Base-by-base conservation (phyloP, 2,113 vertebrate species). In the Abramis brama region DNA sequence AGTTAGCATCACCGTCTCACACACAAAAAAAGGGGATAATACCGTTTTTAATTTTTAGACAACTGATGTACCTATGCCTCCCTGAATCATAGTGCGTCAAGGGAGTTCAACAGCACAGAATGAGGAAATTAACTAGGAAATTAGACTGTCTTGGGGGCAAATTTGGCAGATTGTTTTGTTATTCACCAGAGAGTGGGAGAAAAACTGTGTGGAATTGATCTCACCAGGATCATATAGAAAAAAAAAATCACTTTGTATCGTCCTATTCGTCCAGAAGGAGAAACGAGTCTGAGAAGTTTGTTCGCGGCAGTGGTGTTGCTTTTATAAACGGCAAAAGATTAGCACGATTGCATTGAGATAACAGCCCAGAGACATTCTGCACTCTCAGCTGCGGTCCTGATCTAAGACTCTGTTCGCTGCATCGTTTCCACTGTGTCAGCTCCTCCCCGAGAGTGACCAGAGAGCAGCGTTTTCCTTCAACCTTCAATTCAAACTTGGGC, bases 401-500 rank as follows among this genome's bases (percentile, higher is more conserved):
- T 92, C 93, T 93, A 91, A 92, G 92, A 92, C 90, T 84, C 93
- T 75, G 85, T 86, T 94, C 92, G 27, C 92, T 91, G 87, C 92
- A 93, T 93, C 94, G 94, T 94, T 94, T 94, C 93, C 92, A 94
- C 93, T 94, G 93, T 95, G 94, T 95, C 95, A 95, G 94, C 93
- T 94, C 93, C 94, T 94, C 94, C 94, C 91, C 90, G 92, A 92
- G 93, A 91, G 87, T 92, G 92, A 93, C 92, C 84, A 91, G 92
- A 94, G 94, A 94, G 94, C 93, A 93, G 94, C 94, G 93, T 95
- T 96, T 95, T 94, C 92, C 94, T 91, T 93, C 95, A 95, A 94
- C 95, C 95, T 95, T 95, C 94, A 96, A 95, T 95, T 96, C 94
- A 95, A 95, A 95, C 94, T 96, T 95, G 94, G 94, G 91, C 94